phyloP scores from a whole-genome alignment of 2,797 vertebrate genomes.

The Phalanger gymnotis region DNA sequence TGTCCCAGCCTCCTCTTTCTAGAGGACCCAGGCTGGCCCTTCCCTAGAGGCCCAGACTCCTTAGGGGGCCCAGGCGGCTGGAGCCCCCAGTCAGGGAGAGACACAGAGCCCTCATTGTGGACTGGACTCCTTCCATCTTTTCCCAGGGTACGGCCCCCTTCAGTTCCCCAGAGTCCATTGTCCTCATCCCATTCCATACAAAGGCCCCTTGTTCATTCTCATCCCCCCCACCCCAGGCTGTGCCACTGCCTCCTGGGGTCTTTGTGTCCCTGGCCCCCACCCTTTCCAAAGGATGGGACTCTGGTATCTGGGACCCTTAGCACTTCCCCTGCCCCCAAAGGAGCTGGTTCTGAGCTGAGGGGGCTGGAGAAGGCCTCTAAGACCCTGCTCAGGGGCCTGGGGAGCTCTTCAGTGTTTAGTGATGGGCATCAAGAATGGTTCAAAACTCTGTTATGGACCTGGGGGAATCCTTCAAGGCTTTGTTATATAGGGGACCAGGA shows the following conservation, averaged over 20 bases:
- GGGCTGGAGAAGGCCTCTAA: not conserved
- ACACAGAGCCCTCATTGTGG: not conserved
- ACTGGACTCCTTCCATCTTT: not conserved
- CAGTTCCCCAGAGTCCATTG: not conserved
- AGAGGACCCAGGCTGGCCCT: not conserved
- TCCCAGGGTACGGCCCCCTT: not conserved
- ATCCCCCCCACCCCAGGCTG: not conserved
- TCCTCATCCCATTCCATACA: conserved; percentile 66
- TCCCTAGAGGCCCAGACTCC: not conserved
- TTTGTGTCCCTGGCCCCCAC: conserved; percentile 53
- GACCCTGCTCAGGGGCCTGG: not conserved
- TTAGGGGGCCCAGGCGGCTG: not conserved
- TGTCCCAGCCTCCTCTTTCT: not conserved
- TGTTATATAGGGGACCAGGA: not conserved
- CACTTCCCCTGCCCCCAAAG: not conserved
- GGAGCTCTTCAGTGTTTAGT: not conserved
- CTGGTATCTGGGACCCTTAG: not conserved
- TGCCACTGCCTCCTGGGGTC: conserved; percentile 59
- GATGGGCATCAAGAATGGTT: not conserved
- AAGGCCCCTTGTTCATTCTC: conserved; percentile 70
- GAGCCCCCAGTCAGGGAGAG: not conserved
- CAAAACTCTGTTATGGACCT: not conserved
- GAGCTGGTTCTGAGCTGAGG: not conserved
- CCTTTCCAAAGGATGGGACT: not conserved
- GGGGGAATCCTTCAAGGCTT: not conserved